Base-by-base conservation (phyloP, 2,888 invertebrate species). In the Oxystoma pomonae region DNA sequence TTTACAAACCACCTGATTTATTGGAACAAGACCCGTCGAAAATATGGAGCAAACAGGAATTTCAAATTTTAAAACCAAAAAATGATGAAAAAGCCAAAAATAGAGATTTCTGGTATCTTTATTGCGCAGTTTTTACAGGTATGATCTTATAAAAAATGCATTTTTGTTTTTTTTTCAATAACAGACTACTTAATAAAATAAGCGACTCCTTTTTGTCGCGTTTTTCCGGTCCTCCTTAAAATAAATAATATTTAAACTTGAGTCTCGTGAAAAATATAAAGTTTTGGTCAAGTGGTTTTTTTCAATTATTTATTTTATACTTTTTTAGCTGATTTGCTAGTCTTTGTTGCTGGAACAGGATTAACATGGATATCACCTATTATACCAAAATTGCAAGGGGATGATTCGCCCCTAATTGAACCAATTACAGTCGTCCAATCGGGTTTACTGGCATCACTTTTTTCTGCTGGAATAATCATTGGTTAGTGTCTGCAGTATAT, bases 361-460 rank as follows among this genome's bases (percentile, higher is more conserved):
- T 70, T 72, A 53, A 61, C 69, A 21, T 76, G 75, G 74, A 70
- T 70, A 3, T 74, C 75, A 1, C 72, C 76, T 16, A 70, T 72
- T 5, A 58, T 76, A 16, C 69, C 73, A 17, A 67, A 68, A 50
- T 61, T 68, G 2, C 57, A 59, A 7, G n/a, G 53, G 16, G 35
- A 64, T 7, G 63, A 66, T 19, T 74, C 69, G 63, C 75, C 75
- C 1, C 21, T 75, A 5, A 67, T 63, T 20, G 50, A 16, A 9
- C 60, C 67, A 0, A 66, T 72, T 49, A 70, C 72, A 21, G 53
- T 67, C 1, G 35, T 67, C 1, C 68, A 75, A 64, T 69, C 67
- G 22, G 72, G 74, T 20, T 70, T 72, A 65, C 72, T 75, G 55
- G 72, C 71, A 12, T 35, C 35, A 35, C 3, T 35, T 7, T 35